A percentile compares a stretch with the other conserved stretches of the same genome.
Conservation (phyloP, 2,797 vertebrate species). For the Helarctos malayanus region DNA sequence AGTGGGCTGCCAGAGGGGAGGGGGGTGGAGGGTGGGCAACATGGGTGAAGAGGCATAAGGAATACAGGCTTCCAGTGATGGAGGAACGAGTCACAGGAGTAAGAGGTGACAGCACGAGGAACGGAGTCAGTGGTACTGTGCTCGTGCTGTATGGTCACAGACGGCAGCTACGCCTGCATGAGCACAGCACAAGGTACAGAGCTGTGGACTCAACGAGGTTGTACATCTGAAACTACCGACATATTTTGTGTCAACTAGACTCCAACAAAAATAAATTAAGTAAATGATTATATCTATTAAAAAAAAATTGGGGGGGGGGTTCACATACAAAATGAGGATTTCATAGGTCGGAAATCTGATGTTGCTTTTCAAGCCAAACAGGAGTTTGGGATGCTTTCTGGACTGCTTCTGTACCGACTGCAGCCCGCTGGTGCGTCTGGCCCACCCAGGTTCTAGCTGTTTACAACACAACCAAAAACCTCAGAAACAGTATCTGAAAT, state of each 20-base stretch:
- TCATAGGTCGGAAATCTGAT: not conserved
- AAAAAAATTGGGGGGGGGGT: not conserved
- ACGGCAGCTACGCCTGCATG: accelerated
- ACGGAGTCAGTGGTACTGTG: accelerated
- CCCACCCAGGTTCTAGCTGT: not conserved
- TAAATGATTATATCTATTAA: not conserved
- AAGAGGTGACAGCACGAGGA: not conserved
- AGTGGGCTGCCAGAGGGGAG: not conserved
- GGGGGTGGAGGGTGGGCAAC: not conserved
- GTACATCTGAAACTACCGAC: accelerated
- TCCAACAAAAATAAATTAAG: not conserved
- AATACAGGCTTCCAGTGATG: not conserved
- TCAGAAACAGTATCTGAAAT: not conserved
- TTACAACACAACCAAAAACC: not conserved
- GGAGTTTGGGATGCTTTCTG: too few relatives aligned
- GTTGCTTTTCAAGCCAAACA: not conserved
- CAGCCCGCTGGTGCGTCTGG: accelerated
- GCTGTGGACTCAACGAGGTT: accelerated
- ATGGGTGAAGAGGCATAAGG: not conserved
- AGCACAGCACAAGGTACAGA: not conserved
- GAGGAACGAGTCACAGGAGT: not conserved
- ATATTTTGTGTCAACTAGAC: not conserved
- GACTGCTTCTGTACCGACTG: not conserved
- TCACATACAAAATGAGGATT: not conserved
- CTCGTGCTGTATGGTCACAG: accelerated